Evolutionary conservation across 2,888 invertebrate species (phyloP).

Genomic region (Melinaea marsaeus): DNA sequence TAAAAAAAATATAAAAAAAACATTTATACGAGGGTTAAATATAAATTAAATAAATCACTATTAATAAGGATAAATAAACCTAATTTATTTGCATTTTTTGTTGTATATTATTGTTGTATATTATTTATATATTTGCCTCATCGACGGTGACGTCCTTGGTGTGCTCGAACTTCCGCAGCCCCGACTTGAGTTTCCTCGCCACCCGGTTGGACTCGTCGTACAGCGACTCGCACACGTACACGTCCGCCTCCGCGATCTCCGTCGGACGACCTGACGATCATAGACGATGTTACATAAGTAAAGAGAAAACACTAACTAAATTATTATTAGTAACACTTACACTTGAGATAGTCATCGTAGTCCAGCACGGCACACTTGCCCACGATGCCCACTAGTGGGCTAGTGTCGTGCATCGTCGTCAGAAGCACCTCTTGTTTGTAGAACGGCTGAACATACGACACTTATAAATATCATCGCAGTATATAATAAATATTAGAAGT

Average conservation of each 20-base stretch:
- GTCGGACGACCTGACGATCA: conserved; percentile 87
- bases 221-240: conserved; percentile 94
- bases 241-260: conserved; percentile 94
- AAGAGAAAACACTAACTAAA: background rate
- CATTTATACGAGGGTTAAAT: no score
- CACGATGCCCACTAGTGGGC: conserved; percentile 92
- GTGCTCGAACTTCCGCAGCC: conserved; percentile 89
- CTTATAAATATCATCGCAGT: background rate
- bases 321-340: conserved; percentile 71
- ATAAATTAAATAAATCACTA: no score
- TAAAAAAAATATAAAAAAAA: no score
- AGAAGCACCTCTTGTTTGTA: conserved; percentile 96
- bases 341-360: conserved; percentile 91
- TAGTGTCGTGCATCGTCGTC: conserved; percentile 93
- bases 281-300: background rate
- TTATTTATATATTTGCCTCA: conserved; percentile 73
- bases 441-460: conserved; percentile 79
- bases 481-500: conserved; percentile 2
- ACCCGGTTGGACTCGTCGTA: conserved; percentile 93
- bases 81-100: no score
- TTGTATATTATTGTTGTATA: background rate
- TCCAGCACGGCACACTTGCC: conserved; percentile 95
- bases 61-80: no score
- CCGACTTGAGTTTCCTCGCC: conserved; percentile 83
- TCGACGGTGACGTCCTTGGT: conserved; percentile 93